A percentile compares a stretch with the other conserved stretches of the same genome.
Evolutionary conservation across 2,113 vertebrate genomes (phyloP).

Genomic region (Eulemur macaco): DNA sequence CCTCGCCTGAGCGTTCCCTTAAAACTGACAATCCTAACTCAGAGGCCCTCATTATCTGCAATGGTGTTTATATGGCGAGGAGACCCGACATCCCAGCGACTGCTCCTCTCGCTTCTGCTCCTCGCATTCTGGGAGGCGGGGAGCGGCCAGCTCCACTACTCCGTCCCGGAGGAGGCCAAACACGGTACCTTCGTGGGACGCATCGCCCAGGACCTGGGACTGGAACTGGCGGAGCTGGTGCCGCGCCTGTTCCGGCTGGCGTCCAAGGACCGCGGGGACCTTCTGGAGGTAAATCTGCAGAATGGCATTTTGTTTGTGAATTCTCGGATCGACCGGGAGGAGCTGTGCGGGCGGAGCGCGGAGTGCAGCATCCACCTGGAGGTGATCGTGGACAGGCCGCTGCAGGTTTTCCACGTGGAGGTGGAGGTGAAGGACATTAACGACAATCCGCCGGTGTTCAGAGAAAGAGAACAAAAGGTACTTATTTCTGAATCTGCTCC

Average conservation of each 20-base stretch:
- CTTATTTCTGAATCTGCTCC: slow-evolving; percentile 76
- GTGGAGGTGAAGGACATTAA: slow-evolving; percentile 88
- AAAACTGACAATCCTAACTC: background rate
- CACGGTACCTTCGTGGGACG: slow-evolving; percentile 85
- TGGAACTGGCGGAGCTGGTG: slow-evolving; percentile 90
- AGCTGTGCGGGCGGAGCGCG: slow-evolving; percentile 84
- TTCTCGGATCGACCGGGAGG: slow-evolving; percentile 79
- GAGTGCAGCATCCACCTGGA: slow-evolving; percentile 87
- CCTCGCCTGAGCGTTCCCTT: background rate
- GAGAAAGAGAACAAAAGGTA: slow-evolving; percentile 27
- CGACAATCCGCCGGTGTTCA: slow-evolving; percentile 89
- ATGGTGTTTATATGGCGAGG: slow-evolving; percentile 28
- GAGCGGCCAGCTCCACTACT: slow-evolving; percentile 81
- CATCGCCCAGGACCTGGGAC: slow-evolving; percentile 85
- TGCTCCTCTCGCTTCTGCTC: slow-evolving; percentile 51
- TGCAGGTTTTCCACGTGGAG: slow-evolving; percentile 86
- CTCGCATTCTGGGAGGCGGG: background rate
- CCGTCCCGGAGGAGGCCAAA: slow-evolving; percentile 86
- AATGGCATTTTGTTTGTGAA: slow-evolving; percentile 95
- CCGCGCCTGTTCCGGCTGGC: slow-evolving; percentile 90
- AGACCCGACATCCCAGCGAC: background rate
- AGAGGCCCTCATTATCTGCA: background rate
- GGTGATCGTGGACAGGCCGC: slow-evolving; percentile 83
- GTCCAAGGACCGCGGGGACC: slow-evolving; percentile 88
- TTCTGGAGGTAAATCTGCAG: slow-evolving; percentile 95